phyloP scores from a whole-genome alignment of 2,888 invertebrate genomes.

The Hedya salicella region DNA sequence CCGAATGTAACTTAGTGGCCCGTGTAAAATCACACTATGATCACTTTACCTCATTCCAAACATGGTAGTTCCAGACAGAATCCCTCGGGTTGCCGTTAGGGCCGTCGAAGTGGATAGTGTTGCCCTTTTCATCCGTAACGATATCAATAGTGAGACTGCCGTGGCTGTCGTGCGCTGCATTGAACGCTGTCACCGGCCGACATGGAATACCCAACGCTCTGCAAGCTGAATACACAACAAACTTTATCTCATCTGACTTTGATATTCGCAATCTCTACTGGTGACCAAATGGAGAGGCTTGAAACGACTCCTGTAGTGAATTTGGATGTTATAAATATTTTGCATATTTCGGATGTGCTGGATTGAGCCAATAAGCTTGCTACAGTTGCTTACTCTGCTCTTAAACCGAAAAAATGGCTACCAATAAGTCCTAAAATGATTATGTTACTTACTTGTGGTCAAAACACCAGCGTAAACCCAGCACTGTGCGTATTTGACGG shows the following conservation, averaged over 20 bases:
- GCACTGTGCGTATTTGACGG: conserved; percentile 97
- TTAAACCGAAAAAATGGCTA: neutral
- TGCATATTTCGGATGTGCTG: too few relatives aligned
- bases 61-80: conserved; percentile 98
- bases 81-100: conserved; percentile 93
- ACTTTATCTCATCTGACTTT: neutral
- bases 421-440: too few relatives aligned
- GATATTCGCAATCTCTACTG: too few relatives aligned
- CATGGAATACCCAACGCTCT: conserved; percentile 95
- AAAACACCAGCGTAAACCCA: conserved; percentile 97
- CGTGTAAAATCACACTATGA: too few relatives aligned
- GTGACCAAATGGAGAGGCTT: too few relatives aligned
- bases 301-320: too few relatives aligned
- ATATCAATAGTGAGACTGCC: conserved; percentile 96
- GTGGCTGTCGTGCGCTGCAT: conserved; percentile 98
- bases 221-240: conserved; percentile 87
- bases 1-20: too few relatives aligned
- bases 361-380: too few relatives aligned
- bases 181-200: conserved; percentile 94
- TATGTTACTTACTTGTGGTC: conserved; percentile 87
- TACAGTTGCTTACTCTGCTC: too few relatives aligned
- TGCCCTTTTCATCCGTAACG: conserved; percentile 92
- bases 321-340: too few relatives aligned
- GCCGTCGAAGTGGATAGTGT: conserved; percentile 77
- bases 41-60: conserved; percentile 94